A percentile compares a stretch with the other conserved stretches of the same genome.
These are phyloP conservation scores for Fregata magnificens DNA, from an alignment of 2,113 vertebrate species.

Conservation along the genomic window DNA sequence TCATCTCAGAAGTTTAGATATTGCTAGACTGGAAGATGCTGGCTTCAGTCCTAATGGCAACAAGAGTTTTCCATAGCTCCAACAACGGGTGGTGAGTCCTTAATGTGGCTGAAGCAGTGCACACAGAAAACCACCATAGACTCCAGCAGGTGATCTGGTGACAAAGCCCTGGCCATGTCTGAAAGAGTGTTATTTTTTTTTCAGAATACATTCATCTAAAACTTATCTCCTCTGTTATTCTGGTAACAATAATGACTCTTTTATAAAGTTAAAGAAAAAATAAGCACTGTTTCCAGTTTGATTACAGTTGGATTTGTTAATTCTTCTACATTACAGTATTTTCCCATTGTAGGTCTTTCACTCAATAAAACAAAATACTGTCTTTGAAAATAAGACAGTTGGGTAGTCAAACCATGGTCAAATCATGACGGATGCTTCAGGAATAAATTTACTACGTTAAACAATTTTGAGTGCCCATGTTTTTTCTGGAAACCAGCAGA, in stretches of 20 bases:
- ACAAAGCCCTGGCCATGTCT: background rate
- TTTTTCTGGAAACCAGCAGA: background rate
- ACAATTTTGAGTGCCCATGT: background rate
- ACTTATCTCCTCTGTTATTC: background rate
- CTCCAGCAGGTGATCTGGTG: background rate
- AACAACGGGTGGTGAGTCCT: background rate
- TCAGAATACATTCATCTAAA: background rate
- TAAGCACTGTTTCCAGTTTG: background rate
- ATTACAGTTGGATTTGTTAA: background rate
- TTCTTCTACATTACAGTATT: background rate
- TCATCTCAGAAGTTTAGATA: background rate
- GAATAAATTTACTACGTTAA: background rate
- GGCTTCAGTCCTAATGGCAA: background rate
- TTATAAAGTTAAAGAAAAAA: background rate
- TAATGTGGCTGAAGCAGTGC: background rate
- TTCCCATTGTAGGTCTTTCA: background rate
- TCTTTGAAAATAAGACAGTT: background rate
- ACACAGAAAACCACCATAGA: rapidly evolving
- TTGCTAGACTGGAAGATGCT: background rate
- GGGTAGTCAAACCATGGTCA: background rate
- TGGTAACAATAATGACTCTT: background rate
- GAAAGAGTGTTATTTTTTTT: background rate
- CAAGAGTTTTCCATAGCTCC: background rate
- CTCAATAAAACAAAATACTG: background rate
- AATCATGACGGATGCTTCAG: background rate